A percentile compares a stretch with the other conserved stretches of the same genome.
Evolutionary conservation across 2,797 vertebrate genomes (phyloP).

Genomic region (Malacoraja senta): DNA sequence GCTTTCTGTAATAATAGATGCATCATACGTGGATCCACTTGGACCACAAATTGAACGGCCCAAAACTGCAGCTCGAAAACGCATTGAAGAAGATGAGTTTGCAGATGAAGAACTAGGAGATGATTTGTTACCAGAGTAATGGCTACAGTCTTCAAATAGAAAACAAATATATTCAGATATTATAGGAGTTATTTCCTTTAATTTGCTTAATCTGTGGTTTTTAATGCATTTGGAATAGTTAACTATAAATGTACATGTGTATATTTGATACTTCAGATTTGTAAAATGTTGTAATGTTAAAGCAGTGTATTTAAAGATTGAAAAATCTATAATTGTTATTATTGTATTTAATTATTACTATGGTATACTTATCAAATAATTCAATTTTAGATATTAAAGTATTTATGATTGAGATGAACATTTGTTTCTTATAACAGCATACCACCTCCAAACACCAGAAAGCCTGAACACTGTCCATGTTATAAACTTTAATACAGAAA

Average conservation of each 20-base stretch:
- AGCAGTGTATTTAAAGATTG: not conserved
- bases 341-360: not conserved
- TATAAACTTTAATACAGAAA: not conserved
- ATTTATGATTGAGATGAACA: slow-evolving; percentile 19
- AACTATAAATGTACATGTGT: slow-evolving; percentile 11
- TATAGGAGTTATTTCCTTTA: not conserved
- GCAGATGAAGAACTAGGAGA: slow-evolving; percentile 89
- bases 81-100: slow-evolving; percentile 80
- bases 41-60: slow-evolving; percentile 86
- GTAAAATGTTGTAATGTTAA: not conserved
- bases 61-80: slow-evolving; percentile 81
- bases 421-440: not conserved
- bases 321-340: not conserved
- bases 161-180: slow-evolving; percentile 16
- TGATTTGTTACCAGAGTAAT: slow-evolving; percentile 83
- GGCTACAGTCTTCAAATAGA: not conserved
- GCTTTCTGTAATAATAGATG: slow-evolving; percentile 61
- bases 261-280: slow-evolving; percentile 24
- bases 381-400: not conserved
- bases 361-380: not conserved
- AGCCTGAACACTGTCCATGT: not conserved
- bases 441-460: not conserved
- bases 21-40: slow-evolving; percentile 82
- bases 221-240: not conserved
- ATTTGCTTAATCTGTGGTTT: not conserved